Evolutionary conservation across 53 echinoderm and acorn worm genomes (phyloP).

Genomic region (Henricia sp.): DNA sequence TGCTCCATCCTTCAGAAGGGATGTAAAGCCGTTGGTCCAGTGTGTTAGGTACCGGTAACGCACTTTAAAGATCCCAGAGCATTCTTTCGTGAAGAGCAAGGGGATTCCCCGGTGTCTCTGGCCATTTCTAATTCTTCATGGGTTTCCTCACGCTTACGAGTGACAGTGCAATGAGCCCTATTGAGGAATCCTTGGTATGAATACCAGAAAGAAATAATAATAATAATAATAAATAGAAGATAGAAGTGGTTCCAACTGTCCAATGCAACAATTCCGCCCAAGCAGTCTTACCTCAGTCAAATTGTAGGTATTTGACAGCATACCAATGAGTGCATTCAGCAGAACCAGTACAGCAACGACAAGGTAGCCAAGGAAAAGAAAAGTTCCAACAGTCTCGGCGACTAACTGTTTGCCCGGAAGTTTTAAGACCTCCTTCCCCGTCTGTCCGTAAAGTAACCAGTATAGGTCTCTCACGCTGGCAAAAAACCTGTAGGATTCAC

Average conservation of each 20-base stretch:
- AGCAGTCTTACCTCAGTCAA: slow-evolving; percentile 76
- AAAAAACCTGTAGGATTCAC: slow-evolving; percentile 10
- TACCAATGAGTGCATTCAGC: slow-evolving; percentile 83
- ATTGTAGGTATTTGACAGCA: slow-evolving; percentile 87
- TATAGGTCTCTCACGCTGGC: slow-evolving; percentile 54
- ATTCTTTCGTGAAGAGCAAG: too few species aligned
- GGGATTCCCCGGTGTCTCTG: too few species aligned
- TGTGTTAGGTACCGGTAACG: too few species aligned
- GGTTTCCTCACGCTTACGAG: not conserved
- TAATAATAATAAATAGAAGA: not conserved
- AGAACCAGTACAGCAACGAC: slow-evolving; percentile 69
- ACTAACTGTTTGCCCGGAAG: slow-evolving; percentile 28
- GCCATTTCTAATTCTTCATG: too few species aligned
- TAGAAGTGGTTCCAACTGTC: not conserved
- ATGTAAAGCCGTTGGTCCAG: too few species aligned
- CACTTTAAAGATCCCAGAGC: too few species aligned
- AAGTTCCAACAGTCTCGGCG: slow-evolving; percentile 44
- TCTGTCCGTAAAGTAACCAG: slow-evolving; percentile 71
- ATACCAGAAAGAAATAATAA: not conserved
- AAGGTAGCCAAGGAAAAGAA: slow-evolving; percentile 66
- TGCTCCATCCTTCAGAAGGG: too few species aligned
- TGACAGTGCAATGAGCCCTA: too few species aligned
- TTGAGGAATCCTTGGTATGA: too few species aligned
- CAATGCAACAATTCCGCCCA: too few species aligned
- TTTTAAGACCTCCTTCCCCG: slow-evolving; percentile 6